Conservation (phyloP, 2,797 vertebrate genomes). For the Leptoclinus maculatus region DNA sequence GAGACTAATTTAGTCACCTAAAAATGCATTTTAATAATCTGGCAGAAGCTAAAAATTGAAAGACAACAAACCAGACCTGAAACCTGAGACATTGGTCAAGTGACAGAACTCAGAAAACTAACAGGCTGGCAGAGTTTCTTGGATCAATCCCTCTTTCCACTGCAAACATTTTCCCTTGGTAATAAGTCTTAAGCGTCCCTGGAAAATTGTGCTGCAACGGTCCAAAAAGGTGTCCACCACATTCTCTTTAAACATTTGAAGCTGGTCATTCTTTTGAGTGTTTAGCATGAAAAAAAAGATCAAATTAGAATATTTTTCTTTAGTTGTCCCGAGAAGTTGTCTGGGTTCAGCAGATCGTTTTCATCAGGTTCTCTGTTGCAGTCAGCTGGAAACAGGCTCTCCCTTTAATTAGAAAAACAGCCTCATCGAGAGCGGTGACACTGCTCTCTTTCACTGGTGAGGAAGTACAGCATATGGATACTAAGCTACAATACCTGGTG, state of each 20-base stretch:
- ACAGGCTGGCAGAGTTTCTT: conserved; percentile 12
- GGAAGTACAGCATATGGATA: conserved; percentile 54
- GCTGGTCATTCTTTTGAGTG: background rate
- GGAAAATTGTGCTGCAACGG: background rate
- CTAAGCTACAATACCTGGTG: conserved; percentile 50
- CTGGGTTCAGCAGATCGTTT: conserved; percentile 18
- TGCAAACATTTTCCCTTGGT: background rate
- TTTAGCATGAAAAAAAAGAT: background rate
- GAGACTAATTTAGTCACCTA: conserved; percentile 15
- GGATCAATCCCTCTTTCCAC: background rate
- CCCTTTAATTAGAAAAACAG: conserved; percentile 46
- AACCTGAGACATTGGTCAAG: conserved; percentile 27
- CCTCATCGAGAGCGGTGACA: conserved; percentile 42
- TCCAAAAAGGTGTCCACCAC: background rate
- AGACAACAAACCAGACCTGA: background rate
- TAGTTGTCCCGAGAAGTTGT: conserved; percentile 5
- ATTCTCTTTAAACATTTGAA: background rate
- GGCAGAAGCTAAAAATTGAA: conserved; percentile 21
- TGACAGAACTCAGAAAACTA: conserved; percentile 19
- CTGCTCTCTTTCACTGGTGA: conserved; percentile 34
- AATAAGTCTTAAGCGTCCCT: background rate
- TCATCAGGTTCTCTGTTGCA: conserved; percentile 6
- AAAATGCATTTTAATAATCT: conserved; percentile 53
- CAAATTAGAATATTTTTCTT: background rate
- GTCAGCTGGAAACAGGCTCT: conserved; percentile 31